Evolutionary conservation across 2,888 invertebrate genomes (phyloP).

Genomic region (Nipponacmea schrenckii): DNA sequence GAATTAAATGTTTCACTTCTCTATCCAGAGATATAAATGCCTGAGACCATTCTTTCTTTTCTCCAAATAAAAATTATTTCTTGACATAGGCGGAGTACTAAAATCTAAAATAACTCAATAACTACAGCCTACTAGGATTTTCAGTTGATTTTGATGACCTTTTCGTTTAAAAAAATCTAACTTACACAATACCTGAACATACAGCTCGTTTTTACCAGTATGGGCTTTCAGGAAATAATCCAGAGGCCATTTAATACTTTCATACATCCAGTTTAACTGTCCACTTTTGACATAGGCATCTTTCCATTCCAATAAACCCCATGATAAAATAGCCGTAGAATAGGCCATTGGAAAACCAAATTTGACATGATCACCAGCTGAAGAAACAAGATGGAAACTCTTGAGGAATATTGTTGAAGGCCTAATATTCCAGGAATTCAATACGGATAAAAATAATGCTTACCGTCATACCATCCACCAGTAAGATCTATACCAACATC

Average conservation of each 20-base stretch:
- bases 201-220: slow-evolving; percentile 55
- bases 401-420: no score
- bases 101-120: no score
- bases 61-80: no score
- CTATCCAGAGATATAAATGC: no score
- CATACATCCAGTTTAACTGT: slow-evolving; percentile 47
- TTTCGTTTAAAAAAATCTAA: background rate
- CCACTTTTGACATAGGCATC: slow-evolving; percentile 48
- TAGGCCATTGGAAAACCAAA: slow-evolving; percentile 59
- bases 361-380: slow-evolving; percentile 58
- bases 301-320: slow-evolving; percentile 50
- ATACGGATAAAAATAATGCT: no score
- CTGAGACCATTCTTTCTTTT: no score
- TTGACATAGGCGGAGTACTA: no score
- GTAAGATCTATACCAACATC: slow-evolving; percentile 58
- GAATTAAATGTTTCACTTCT: no score
- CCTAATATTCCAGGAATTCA: no score
- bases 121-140: no score
- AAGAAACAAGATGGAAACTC: slow-evolving; percentile 7
- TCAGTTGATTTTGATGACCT: no score
- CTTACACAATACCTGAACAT: slow-evolving; percentile 68
- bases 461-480: slow-evolving; percentile 65
- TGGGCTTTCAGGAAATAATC: slow-evolving; percentile 74
- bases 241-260: slow-evolving; percentile 72
- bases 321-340: slow-evolving; percentile 46